phyloP scores from a whole-genome alignment of 2,888 invertebrate species.

The Philereme transversata region DNA sequence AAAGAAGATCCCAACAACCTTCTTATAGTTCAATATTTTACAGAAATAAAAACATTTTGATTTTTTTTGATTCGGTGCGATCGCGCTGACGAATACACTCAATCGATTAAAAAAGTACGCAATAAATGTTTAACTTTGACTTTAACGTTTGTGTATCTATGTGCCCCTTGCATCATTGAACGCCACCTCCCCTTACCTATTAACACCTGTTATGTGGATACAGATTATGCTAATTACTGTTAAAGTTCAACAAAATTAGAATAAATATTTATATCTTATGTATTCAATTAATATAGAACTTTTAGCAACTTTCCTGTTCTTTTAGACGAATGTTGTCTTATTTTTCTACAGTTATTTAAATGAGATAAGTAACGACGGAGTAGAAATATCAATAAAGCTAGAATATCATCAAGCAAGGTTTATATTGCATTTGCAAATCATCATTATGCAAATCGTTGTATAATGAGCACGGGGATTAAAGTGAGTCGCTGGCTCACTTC shows the following conservation, averaged over 20 bases:
- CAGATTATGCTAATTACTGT: conserved; percentile 7
- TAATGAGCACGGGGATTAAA: conserved; percentile 9
- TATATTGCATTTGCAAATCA: conserved; percentile 20
- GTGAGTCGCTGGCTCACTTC: no score
- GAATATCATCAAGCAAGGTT: conserved; percentile 27
- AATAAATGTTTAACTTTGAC: no score
- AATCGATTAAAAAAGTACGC: no score
- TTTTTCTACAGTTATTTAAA: conserved; percentile 11
- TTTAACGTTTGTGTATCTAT: no score
- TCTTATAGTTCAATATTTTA: no score
- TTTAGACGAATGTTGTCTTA: no score
- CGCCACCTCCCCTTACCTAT: conserved; percentile 5
- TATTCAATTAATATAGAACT: background rate
- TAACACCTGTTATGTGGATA: conserved; percentile 1
- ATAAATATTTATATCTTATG: background rate
- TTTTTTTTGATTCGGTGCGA: no score
- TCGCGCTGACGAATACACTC: no score
- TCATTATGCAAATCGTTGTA: conserved; percentile 37
- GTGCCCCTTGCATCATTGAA: conserved; percentile 4
- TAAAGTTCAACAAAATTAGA: conserved; percentile 9
- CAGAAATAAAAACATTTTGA: no score
- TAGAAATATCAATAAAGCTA: conserved; percentile 17
- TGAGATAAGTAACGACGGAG: conserved; percentile 16
- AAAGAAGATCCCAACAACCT: no score
- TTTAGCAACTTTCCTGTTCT: no score